Evolutionary conservation across 1,140 invertebrate genomes (phyloP), one percentile per base, ranked within the genome.

Genomic region (Pararge aegeria): DNA sequence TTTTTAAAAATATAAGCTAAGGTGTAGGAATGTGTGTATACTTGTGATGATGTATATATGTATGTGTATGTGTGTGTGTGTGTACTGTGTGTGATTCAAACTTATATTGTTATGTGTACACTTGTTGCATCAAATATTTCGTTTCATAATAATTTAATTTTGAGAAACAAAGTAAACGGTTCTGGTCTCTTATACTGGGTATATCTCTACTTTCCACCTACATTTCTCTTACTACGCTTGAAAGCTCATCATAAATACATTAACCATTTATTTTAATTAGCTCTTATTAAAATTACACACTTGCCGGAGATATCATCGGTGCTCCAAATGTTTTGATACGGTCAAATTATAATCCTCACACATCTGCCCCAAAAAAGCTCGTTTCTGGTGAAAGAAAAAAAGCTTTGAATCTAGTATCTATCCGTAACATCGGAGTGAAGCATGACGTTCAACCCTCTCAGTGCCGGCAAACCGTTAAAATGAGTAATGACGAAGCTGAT

Each of bases 381-480:
- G 46, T 29, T 24, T 49, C 46, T n/a, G n/a, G 46, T 12, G 12
- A 27, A 49, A 27, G n/a, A n/a, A 20, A 49, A 49, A 49, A 29
- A 24, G 12, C 46, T 29, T 49, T 46, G 66, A 59, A 69, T 69
- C 66, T 52, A 62, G 61, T 81, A 84, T 87, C 83, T 78, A 68
- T 64, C 76, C 73, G 82, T 75, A 84, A 74, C 79, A 87, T 86
- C 82, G 64, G 55, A 66, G 63, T 61, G 59, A 60, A 74, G 73
- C 86, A 79, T 87, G 83, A 87, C 83, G 81, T 62, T 64, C 75
- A 82, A 88, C 84, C 84, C 86, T 85, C 80, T 81, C 78, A 5
- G 76, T 81, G 77, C 75, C 70, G 64, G 68, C 62, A 68, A 82
- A 81, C 86, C 83, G 86, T 87, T 86, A 87, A 87, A 87, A 86